Evolutionary conservation across 53 echinoderm and acorn worm genomes (phyloP).

Genomic region (Echinometra lucunter): DNA sequence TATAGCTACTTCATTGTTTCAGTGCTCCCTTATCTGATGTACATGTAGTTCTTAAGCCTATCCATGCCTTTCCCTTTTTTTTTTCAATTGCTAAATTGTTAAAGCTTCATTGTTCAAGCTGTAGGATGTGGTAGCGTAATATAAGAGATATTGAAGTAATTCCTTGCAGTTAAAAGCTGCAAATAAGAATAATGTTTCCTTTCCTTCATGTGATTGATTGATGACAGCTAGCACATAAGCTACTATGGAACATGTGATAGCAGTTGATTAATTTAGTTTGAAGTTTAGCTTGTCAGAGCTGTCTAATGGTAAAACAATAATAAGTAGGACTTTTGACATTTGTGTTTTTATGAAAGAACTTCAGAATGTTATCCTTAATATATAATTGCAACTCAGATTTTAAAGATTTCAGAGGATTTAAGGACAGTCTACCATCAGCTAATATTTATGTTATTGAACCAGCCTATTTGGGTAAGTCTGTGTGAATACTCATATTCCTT

Average conservation of each 20-base stretch:
- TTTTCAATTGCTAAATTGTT: background rate
- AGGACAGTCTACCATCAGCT: conserved; percentile 86
- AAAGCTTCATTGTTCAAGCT: background rate
- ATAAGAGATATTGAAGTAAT: background rate
- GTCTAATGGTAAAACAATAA: background rate
- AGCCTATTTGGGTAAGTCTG: conserved; percentile 88
- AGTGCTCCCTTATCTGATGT: no score
- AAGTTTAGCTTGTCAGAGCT: background rate
- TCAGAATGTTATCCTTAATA: conserved; percentile 42
- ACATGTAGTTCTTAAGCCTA: background rate
- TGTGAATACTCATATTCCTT: background rate
- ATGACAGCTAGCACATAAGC: no score
- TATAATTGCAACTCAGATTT: conserved; percentile 27
- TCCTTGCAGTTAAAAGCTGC: background rate
- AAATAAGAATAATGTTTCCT: background rate
- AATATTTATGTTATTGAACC: conserved; percentile 96
- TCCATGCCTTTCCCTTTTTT: background rate
- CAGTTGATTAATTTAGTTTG: background rate
- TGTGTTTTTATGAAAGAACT: background rate
- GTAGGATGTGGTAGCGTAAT: background rate
- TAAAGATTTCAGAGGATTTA: conserved; percentile 62
- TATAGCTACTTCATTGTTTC: no score
- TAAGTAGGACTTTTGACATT: background rate
- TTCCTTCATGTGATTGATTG: no score
- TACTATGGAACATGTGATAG: background rate